A percentile compares a stretch with the other conserved stretches of the same genome.
These are phyloP conservation scores for Myiopsitta monachus DNA, from an alignment of 2,113 vertebrate species.

Conservation along the genomic window DNA sequence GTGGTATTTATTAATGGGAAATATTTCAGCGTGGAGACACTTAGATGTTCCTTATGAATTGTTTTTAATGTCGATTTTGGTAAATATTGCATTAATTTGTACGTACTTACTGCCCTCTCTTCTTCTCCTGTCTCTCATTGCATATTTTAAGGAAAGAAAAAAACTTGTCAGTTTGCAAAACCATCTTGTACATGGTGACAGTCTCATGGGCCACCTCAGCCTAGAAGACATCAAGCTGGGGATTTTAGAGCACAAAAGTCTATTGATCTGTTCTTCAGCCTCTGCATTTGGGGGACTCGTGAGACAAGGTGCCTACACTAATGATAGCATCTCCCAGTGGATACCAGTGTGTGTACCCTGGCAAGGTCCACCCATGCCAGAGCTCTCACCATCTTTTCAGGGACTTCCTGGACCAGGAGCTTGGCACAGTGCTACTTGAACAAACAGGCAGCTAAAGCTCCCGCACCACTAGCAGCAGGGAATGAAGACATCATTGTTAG, in stretches of 20 bases:
- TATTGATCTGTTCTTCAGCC: neutral
- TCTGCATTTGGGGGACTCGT: neutral
- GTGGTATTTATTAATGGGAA: neutral
- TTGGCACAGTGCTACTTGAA: neutral
- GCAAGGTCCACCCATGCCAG: neutral
- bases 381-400: neutral
- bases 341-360: rapidly evolving
- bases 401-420: neutral
- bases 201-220: neutral
- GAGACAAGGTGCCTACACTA: neutral
- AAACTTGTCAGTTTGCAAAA: neutral
- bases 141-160: rapidly evolving
- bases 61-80: neutral
- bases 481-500: slow-evolving; percentile 46
- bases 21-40: rapidly evolving
- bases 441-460: neutral
- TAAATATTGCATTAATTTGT: neutral
- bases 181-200: neutral
- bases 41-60: neutral
- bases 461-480: rapidly evolving
- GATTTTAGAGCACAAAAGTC: neutral
- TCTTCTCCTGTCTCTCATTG: rapidly evolving
- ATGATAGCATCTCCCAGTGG: neutral
- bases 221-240: neutral
- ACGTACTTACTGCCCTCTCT: neutral